phyloP scores from a whole-genome alignment of 2,888 invertebrate species.

The Stegophylla sp. region DNA sequence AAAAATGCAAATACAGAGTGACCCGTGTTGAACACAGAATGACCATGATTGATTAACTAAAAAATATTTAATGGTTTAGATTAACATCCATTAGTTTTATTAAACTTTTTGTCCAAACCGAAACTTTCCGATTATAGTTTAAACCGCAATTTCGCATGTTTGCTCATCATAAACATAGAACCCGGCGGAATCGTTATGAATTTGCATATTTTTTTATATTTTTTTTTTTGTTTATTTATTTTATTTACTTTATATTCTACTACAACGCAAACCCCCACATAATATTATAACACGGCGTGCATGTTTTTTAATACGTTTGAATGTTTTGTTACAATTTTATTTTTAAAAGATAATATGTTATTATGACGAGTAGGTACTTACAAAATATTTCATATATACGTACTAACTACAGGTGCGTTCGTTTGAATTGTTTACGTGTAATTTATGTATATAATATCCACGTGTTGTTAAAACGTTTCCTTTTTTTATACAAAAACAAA shows the following conservation, averaged over 20 bases:
- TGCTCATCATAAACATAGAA: slow-evolving; percentile 38
- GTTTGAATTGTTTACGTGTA: too few relatives aligned
- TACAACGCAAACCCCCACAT: neutral
- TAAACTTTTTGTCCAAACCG: slow-evolving; percentile 31
- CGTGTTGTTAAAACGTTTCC: too few relatives aligned
- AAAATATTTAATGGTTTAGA: slow-evolving; percentile 20
- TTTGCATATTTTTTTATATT: slow-evolving; percentile 19
- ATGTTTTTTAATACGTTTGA: neutral
- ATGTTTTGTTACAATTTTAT: too few relatives aligned
- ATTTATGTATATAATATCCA: too few relatives aligned
- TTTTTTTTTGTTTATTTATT: slow-evolving; percentile 11
- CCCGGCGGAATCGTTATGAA: neutral
- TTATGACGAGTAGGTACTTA: too few relatives aligned
- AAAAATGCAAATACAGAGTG: neutral
- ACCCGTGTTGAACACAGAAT: neutral
- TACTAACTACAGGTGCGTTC: too few relatives aligned
- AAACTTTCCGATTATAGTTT: slow-evolving; percentile 7
- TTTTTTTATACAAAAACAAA: too few relatives aligned
- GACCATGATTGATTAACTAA: neutral
- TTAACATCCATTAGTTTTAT: slow-evolving; percentile 14
- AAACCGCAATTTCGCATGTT: slow-evolving; percentile 30
- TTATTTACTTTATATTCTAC: slow-evolving; percentile 26
- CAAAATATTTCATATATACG: too few relatives aligned
- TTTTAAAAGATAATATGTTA: too few relatives aligned
- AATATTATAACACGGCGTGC: neutral